Percentiles rank a stretch among this genome's conserved stretches.
These are phyloP conservation scores for Gymnobelideus leadbeateri DNA, from an alignment of 2,113 vertebrate species.

Conservation along the genomic window DNA sequence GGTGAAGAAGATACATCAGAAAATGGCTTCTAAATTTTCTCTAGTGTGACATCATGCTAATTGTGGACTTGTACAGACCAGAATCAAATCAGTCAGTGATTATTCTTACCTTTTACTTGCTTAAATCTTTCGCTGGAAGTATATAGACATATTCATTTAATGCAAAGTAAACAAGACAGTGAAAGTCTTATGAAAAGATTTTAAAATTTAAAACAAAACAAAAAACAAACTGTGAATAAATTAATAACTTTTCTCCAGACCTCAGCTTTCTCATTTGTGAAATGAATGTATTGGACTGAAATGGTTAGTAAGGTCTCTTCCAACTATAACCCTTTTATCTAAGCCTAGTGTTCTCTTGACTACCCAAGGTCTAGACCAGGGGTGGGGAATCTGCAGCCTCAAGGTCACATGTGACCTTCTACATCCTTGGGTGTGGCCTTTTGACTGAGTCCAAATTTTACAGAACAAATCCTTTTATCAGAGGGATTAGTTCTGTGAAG, in stretches of 20 bases:
- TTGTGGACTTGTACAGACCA: neutral
- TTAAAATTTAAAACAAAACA: constrained; percentile 37
- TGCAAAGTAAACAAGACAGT: constrained; percentile 40
- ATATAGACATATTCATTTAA: constrained; percentile 30
- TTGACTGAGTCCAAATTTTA: no score
- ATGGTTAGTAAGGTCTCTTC: neutral
- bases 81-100: constrained; percentile 50
- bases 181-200: constrained; percentile 67
- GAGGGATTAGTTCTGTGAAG: no score
- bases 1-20: constrained; percentile 78
- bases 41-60: neutral
- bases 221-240: neutral
- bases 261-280: neutral
- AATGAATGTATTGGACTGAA: neutral
- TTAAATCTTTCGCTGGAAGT: neutral
- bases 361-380: neutral
- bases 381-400: no score
- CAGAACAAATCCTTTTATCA: no score
- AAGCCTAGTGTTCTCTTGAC: neutral
- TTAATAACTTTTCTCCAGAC: neutral
- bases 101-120: constrained; percentile 11
- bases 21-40: neutral
- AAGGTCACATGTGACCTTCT: no score
- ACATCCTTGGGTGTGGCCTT: no score
- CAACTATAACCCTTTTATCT: neutral